Base-by-base conservation (phyloP, 2,797 vertebrate genomes). In the Sciurus carolinensis region DNA sequence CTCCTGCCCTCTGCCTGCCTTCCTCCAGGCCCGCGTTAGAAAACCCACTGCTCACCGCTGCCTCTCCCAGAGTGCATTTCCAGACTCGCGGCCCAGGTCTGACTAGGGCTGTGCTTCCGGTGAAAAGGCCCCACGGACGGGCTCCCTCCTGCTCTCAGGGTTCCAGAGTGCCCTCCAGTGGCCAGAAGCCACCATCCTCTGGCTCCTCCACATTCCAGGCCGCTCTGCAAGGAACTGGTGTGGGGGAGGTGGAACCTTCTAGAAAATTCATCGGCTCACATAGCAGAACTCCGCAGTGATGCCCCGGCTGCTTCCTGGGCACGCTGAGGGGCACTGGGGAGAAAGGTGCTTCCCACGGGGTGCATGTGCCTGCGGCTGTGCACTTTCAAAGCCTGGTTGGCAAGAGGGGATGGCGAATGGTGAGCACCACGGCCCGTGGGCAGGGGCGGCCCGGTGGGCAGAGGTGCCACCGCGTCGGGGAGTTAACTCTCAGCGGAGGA, bases 101-200 rank as follows among this genome's bases (percentile, higher is more conserved):
- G 72, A 73, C 71, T 39, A 8, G 47, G 73, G 85, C 80, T 18
- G 6, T 0, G 5, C 62, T 94, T 82, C 80, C 12, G 2, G 79
- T 44, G 28, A 90, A 80, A 87, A 71, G 26, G 11, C n/a, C 42
- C 57, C 75, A 87, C 57, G 47, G 20, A 80, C 66, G 66, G 33
- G 44, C 57, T 85, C 50, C 44, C 54, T 64, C 26, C 11, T 20
- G 54, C 12, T 97, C 95, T 87, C 52, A 7, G 95, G 94, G 59
- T 97, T 96, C 39, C 66, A 71, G 97, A 0, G 8, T 95, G 97
- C 97, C 97, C 98, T 96, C 97, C 67, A 94, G 98, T 96, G 98
- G 93, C 57, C 71, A 91, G 67, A 93, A 81, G 26, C 30, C 0
- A 0, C 54, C n/a, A 67, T 62, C 18, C 52, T 52, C 69, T 18